Conservation (phyloP, 2,888 invertebrate species). For the Meteorus colon region DNA sequence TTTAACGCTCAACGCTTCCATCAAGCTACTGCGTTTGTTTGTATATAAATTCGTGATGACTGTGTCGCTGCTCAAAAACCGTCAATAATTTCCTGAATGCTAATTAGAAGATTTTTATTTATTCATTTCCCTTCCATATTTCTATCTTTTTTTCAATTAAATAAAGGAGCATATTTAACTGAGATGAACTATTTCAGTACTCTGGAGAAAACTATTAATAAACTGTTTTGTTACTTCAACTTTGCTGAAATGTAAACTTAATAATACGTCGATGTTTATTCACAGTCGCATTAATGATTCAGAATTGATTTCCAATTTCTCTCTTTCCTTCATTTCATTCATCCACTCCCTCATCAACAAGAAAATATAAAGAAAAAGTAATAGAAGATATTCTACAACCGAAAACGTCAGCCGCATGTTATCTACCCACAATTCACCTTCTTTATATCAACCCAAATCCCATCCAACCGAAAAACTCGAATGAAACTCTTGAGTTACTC, state of each 20-base stretch:
- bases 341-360: not conserved
- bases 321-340: not conserved
- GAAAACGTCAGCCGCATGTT: conserved; percentile 10
- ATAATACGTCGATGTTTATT: not conserved
- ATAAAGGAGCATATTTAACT: not conserved
- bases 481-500: conserved; percentile 12
- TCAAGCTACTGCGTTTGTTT: conserved; percentile 20
- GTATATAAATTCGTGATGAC: not conserved
- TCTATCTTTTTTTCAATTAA: not conserved
- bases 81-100: not conserved
- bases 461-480: conserved; percentile 5
- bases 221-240: not conserved
- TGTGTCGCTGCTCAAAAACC: not conserved
- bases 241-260: not conserved
- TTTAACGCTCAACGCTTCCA: conserved; percentile 44
- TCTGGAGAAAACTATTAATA: not conserved
- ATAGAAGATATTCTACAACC: conserved; percentile 7
- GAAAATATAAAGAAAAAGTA: not conserved
- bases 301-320: not conserved
- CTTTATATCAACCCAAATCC: conserved; percentile 7
- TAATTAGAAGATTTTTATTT: not conserved
- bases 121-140: not conserved
- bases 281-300: not conserved
- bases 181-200: not conserved
- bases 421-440: conserved; percentile 7